Evolutionary conservation across 2,797 vertebrate species (phyloP), one percentile per base, ranked within the genome.

Genomic region (Platyrinchus mystaceus): DNA sequence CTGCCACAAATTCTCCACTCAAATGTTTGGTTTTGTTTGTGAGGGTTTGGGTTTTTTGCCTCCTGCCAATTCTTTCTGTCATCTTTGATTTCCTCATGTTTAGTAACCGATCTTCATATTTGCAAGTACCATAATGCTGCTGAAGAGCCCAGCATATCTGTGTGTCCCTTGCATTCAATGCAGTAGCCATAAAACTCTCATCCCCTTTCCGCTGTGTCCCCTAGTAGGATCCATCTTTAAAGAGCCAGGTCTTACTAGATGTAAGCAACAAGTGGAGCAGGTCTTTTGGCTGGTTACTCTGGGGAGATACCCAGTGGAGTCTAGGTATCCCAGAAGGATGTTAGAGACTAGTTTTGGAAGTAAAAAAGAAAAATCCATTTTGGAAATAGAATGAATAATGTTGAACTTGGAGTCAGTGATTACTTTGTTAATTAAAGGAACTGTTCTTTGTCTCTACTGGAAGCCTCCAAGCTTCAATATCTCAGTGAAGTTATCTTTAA

Each of bases 31-130:
- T 47, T 75, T 78, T 56, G 20, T 56, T 76, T 56, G 5, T 68
- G 55, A 49, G 16, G 3, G 12, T 16, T 49, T 49, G 14, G 26
- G 26, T 55, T 74, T 81, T 59, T 67, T 20, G 0, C 34, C n/a
- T 74, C 6, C n/a, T 70, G 62, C 32, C 2, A 8, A 4, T 66
- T 81, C 22, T 56, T 24, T 71, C 13, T 58, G 7, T 89, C 1
- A 1, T 36, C 21, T 73, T 46, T 71, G 36, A 46, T 60, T 86
- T 60, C 13, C 7, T 24, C 9, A 1, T 0, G 0, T 34, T 64
- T 79, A 50, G 41, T 63, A 90, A 34, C 14, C 59, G 39, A 21
- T 64, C 7, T 21, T 78, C 3, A 7, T 60, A 24, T 75, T 59
- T 3, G 2, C 32, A 53, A 5, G 0, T 2, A 63, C 12, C 10